Base-by-base conservation (phyloP, 2,888 invertebrate genomes). In the Plebejus melissa region DNA sequence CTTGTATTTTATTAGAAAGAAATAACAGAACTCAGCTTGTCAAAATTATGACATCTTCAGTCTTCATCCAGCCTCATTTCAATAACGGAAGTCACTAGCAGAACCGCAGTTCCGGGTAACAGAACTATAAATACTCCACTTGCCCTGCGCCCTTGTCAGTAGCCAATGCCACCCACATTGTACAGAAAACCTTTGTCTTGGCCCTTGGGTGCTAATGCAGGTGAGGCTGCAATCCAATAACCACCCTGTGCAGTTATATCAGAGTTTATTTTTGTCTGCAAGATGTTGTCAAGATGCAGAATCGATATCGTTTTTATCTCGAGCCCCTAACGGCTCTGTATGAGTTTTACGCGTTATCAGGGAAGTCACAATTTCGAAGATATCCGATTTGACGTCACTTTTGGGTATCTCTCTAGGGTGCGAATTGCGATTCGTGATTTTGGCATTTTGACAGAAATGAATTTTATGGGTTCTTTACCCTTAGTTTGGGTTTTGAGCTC, bases 61-160 rank as follows among this genome's bases (percentile, higher is more conserved):
- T 60, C 60, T 60, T 28, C 6, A 69, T n/a, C 82, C 83, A 82
- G 81, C 78, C 82, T 81, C 84, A 80, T 90, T 90, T 91, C 83
- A 85, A 87, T 86, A 86, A 79, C 90, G 90, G 91, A 90, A 90
- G 88, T 91, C 89, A 88, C 90, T 87, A 78, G 60, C 60, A 85
- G 87, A 88, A 88, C 85, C 85, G 84, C 86, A 90, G 88, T 90
- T 90, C 90, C 83, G 81, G 82, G 91, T 90, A 91, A 82, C 79
- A 84, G 80, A 80, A 84, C 85, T 87, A 90, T 88, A 87, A 89
- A 88, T 88, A 90, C 22, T 86, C 83, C 86, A 84, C 83, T 82
- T 81, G 83, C 83, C 82, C 58, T 76, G 75, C 79, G 79, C 79
- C 80, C 80, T 80, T 78, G 79, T 74, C 78, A 80, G 80, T 82